phyloP scores from a whole-genome alignment of 2,797 vertebrate species.

The Anguilla anguilla region DNA sequence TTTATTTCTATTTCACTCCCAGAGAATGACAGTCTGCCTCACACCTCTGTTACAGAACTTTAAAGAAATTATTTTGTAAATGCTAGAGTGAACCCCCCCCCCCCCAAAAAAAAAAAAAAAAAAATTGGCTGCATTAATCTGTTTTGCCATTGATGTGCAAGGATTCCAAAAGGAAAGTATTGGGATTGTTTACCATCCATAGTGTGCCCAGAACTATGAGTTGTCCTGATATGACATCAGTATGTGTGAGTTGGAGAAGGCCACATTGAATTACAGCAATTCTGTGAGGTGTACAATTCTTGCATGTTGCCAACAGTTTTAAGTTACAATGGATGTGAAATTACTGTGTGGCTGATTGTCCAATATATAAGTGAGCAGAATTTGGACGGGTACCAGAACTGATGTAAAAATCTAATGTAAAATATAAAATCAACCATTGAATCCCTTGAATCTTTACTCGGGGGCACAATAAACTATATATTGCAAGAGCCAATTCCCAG shows the following conservation, averaged over 20 bases:
- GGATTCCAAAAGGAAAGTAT: neutral
- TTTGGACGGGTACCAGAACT: neutral
- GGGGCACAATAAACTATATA: conserved; percentile 11
- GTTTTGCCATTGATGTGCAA: neutral
- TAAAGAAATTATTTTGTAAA: neutral
- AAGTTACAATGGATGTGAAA: neutral
- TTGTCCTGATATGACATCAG: neutral
- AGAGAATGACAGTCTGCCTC: neutral
- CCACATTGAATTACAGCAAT: neutral
- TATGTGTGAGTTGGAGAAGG: neutral
- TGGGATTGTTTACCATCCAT: neutral
- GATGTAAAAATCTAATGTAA: neutral
- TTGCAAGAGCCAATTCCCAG: neutral
- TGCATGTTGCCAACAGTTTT: neutral
- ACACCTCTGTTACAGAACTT: neutral
- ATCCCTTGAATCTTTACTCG: neutral
- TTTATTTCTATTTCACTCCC: neutral
- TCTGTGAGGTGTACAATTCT: neutral
- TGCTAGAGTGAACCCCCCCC: neutral
- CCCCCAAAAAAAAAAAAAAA: neutral
- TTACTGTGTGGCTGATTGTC: neutral
- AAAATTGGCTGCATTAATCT: neutral
- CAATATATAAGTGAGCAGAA: neutral
- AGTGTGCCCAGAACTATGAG: neutral
- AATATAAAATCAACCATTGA: neutral